Base-by-base conservation (phyloP, 2,797 vertebrate species). In the Rhabdomys pumilio region DNA sequence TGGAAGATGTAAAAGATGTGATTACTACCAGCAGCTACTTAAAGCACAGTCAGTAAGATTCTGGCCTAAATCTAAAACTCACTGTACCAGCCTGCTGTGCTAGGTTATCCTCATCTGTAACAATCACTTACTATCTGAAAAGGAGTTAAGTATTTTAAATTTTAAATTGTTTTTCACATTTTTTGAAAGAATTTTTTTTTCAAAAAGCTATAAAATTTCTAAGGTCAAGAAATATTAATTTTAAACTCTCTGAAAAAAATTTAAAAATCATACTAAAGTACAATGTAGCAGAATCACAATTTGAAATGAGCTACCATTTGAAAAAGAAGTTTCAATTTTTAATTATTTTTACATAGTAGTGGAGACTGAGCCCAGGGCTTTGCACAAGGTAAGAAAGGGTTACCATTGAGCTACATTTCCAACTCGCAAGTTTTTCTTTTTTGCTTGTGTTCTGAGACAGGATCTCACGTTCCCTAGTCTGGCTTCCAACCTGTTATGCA, bases 51-150 rank as follows among this genome's bases (percentile, higher is more conserved):
- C 29, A n/a, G 31, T 80, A 85, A 95, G 96, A 94, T 41, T 86
- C 63, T 93, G 2, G 57, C n/a, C 50, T 92, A 94, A 96, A 90
- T 96, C 82, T 89, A 82, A 95, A 92, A 95, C 86, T 69, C 85
- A 93, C 89, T 73, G 91, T 22, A 86, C 31, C 53, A 85, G 77
- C 76, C 69, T 92, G 38, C 26, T 93, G 31, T 89, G 55, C 79
- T 20, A 72, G 17, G 20, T 84, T 90, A 92, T 26, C 75, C 8
- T 69, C 75, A 87, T 31, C n/a, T 93, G 50, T 67, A 93, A 92
- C 79, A 85, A 93, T 38, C 77, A 76, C 57, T 87, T 91, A 96
- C 59, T 67, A 86, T 84, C 92, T 89, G 50, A 94, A 96, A 97
- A 95, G 63, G 3, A 94, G 34, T 57, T 75, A 59, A 95, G n/a